phyloP scores from a whole-genome alignment of 2,113 vertebrate species.

The Callorhinus ursinus region DNA sequence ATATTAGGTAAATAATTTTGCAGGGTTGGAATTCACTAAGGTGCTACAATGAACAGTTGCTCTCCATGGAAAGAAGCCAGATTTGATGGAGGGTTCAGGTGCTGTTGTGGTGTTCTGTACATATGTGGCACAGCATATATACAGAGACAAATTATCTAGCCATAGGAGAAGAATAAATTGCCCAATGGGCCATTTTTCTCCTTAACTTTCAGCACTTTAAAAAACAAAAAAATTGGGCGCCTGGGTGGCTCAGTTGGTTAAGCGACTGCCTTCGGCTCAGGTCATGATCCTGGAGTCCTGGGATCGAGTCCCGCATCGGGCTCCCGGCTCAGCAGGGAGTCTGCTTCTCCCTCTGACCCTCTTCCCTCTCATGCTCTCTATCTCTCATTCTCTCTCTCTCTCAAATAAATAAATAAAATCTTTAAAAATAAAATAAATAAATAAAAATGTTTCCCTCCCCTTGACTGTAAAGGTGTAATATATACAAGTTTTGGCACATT shows the following conservation, averaged over 20 bases:
- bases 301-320: too few relatives aligned
- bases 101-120: background rate
- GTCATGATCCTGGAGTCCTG: too few relatives aligned
- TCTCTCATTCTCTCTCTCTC: too few relatives aligned
- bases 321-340: too few relatives aligned
- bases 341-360: too few relatives aligned
- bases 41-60: background rate
- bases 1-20: background rate
- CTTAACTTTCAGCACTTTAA: background rate
- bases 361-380: too few relatives aligned
- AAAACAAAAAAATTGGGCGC: background rate
- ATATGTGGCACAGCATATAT: rapidly evolving
- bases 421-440: too few relatives aligned
- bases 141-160: background rate
- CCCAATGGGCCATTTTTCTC: background rate
- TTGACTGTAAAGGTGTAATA: background rate
- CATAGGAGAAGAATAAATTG: background rate
- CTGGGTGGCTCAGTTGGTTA: too few relatives aligned
- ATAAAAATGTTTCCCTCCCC: background rate
- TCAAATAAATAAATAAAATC: too few relatives aligned
- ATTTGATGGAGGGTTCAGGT: rapidly evolving
- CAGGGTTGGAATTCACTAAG: background rate
- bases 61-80: background rate
- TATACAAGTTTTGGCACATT: background rate
- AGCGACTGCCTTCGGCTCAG: too few relatives aligned